Conservation (phyloP, 2,113 vertebrate species). For the Erythrolamprus reginae region DNA sequence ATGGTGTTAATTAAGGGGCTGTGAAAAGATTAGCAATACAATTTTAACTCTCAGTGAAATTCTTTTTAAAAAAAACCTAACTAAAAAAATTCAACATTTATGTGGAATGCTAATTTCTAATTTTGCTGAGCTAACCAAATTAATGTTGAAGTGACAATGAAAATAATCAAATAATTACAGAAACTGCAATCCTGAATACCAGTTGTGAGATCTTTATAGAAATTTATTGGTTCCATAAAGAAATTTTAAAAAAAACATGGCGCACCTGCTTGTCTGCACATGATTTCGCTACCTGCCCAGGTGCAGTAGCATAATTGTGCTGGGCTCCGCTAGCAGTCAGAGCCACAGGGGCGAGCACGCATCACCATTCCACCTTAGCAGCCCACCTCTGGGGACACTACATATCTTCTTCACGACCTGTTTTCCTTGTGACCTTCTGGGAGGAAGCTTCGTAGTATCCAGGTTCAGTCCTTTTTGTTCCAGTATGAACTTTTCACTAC, state of each 20-base stretch:
- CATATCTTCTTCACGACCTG: no score
- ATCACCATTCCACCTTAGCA: no score
- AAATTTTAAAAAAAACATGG: not conserved
- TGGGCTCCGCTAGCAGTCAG: no score
- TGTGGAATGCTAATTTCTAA: conserved; percentile 40
- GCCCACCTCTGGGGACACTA: no score
- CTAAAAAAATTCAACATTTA: conserved; percentile 12
- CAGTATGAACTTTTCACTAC: no score
- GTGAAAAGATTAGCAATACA: conserved; percentile 38
- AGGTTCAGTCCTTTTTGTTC: no score
- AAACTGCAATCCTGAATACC: not conserved
- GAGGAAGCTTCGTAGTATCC: no score
- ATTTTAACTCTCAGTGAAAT: conserved; percentile 34
- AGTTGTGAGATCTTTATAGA: not conserved
- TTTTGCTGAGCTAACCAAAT: conserved; percentile 1
- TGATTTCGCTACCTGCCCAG: no score
- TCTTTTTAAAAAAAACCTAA: conserved; percentile 18
- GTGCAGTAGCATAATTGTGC: no score
- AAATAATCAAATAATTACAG: not conserved
- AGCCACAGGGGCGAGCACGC: no score
- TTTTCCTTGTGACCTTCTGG: no score
- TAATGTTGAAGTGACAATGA: not conserved
- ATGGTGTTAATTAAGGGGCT: conserved; percentile 49
- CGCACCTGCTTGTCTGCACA: no score
- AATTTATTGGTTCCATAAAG: not conserved